phyloP scores from a whole-genome alignment of 2,797 vertebrate species.

The Sebastes taczanowskii region DNA sequence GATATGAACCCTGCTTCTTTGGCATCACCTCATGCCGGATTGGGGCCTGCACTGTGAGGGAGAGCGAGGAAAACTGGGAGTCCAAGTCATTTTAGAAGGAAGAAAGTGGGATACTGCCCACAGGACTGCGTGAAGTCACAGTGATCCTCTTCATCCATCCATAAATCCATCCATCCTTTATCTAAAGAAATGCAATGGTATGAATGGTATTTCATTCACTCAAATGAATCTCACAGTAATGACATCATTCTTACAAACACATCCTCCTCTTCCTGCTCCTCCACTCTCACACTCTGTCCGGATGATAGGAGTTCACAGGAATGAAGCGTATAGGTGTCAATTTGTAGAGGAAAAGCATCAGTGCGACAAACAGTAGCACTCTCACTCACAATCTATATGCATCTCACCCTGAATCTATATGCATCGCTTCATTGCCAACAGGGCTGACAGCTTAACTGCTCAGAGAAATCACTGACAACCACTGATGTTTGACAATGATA shows the following conservation, averaged over 20 bases:
- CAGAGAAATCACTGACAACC: constrained; percentile 43
- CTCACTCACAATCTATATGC: constrained; percentile 42
- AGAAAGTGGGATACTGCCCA: not conserved
- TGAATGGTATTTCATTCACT: not conserved
- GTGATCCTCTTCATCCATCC: not conserved
- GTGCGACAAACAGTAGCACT: constrained; percentile 17
- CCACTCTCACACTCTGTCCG: constrained; percentile 11
- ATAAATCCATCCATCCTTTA: not conserved
- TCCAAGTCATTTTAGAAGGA: constrained; percentile 22
- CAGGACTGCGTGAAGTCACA: not conserved
- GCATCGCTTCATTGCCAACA: constrained; percentile 41
- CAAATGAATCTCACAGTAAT: constrained; percentile 18
- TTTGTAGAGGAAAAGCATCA: constrained; percentile 21
- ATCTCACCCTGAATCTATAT: constrained; percentile 44
- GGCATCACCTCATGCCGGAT: constrained; percentile 46
- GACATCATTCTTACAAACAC: constrained; percentile 43
- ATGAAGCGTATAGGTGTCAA: constrained; percentile 51
- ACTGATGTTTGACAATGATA: constrained; percentile 62
- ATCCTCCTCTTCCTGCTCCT: not conserved
- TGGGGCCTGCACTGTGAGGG: constrained; percentile 24
- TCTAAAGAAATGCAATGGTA: not conserved
- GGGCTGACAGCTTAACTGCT: constrained; percentile 54
- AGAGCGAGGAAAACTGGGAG: constrained; percentile 2
- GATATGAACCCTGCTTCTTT: constrained; percentile 52
- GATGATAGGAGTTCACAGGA: constrained; percentile 58